A percentile compares a stretch with the other conserved stretches of the same genome.
These are phyloP conservation scores for Habroteleia sp. DNA, from an alignment of 2,888 invertebrate species.

Conservation along the genomic window DNA sequence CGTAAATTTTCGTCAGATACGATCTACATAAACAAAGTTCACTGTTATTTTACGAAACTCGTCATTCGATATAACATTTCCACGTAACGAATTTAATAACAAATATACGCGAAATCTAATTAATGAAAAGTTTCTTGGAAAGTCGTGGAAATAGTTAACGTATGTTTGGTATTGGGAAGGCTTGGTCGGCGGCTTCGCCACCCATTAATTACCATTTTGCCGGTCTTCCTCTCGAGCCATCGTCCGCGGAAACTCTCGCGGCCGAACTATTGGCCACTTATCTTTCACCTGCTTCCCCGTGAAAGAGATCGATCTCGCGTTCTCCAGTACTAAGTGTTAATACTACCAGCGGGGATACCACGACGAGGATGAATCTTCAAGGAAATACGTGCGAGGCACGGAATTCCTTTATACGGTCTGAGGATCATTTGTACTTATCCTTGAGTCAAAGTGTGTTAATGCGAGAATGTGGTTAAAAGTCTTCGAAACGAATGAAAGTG, in stretches of 20 bases:
- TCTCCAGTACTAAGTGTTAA: slow-evolving; percentile 45
- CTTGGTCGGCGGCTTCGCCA: slow-evolving; percentile 29
- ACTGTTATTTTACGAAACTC: too few relatives aligned
- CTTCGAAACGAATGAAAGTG: slow-evolving; percentile 36
- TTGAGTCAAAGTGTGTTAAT: slow-evolving; percentile 31
- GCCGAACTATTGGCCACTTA: slow-evolving; percentile 53
- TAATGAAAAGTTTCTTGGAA: slow-evolving; percentile 23
- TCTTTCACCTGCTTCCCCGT: slow-evolving; percentile 60
- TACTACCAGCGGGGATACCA: slow-evolving; percentile 40
- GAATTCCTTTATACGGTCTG: slow-evolving; percentile 40
- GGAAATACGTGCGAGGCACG: slow-evolving; percentile 45
- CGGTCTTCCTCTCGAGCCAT: slow-evolving; percentile 52
- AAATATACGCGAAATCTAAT: slow-evolving; percentile 9
- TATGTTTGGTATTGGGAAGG: slow-evolving; percentile 28
- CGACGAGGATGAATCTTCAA: slow-evolving; percentile 56
- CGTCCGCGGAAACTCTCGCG: slow-evolving; percentile 52
- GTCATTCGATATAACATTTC: background rate
- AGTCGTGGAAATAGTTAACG: slow-evolving; percentile 12
- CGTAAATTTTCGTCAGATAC: too few relatives aligned
- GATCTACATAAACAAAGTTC: too few relatives aligned
- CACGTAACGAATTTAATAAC: background rate
- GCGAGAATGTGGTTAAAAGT: slow-evolving; percentile 41
- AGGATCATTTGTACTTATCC: slow-evolving; percentile 53
- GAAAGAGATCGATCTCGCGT: slow-evolving; percentile 62
- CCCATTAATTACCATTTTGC: slow-evolving; percentile 52